Conservation (phyloP, 2,888 invertebrate species). For the Liodrosophila aerea region DNA sequence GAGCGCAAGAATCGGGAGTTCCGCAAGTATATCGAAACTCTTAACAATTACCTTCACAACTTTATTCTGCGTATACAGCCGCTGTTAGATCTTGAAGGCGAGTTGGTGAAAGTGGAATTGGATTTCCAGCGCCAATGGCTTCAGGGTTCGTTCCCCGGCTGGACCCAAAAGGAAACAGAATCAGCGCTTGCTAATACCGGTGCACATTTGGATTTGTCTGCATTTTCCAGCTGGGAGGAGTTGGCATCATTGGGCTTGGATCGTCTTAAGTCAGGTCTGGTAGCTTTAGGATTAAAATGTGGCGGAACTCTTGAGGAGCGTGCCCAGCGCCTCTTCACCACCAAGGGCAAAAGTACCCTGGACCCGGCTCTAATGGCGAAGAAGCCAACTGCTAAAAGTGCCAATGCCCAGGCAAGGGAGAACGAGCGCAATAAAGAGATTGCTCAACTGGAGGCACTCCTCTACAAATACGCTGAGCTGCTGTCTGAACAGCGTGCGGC, state of each 20-base stretch:
- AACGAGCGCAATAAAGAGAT: slow-evolving; percentile 91
- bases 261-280: slow-evolving; percentile 97
- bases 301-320: slow-evolving; percentile 99
- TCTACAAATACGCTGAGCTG: slow-evolving; percentile 93
- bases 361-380: slow-evolving; percentile 96
- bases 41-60: slow-evolving; percentile 93
- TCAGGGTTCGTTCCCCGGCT: slow-evolving; percentile 93
- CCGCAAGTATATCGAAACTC: slow-evolving; percentile 90
- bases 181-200: slow-evolving; percentile 96
- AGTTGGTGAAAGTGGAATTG: slow-evolving; percentile 89
- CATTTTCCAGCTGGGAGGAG: slow-evolving; percentile 98
- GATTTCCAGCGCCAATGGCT: slow-evolving; percentile 95
- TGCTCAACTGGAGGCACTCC: slow-evolving; percentile 93
- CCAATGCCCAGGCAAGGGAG: slow-evolving; percentile 84
- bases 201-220: slow-evolving; percentile 98
- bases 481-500: slow-evolving; percentile 92
- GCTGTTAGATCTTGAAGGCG: slow-evolving; percentile 90
- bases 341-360: slow-evolving; percentile 96
- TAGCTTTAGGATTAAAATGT: slow-evolving; percentile 98
- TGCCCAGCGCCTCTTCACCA: slow-evolving; percentile 96
- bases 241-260: slow-evolving; percentile 98
- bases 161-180: slow-evolving; percentile 98
- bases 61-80: slow-evolving; percentile 94
- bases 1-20: slow-evolving; percentile 95
- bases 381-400: slow-evolving; percentile 86